A percentile compares a stretch with the other conserved stretches of the same genome.
phyloP scores from a whole-genome alignment of 2,888 invertebrate species.

The Calliphora vomitoria region DNA sequence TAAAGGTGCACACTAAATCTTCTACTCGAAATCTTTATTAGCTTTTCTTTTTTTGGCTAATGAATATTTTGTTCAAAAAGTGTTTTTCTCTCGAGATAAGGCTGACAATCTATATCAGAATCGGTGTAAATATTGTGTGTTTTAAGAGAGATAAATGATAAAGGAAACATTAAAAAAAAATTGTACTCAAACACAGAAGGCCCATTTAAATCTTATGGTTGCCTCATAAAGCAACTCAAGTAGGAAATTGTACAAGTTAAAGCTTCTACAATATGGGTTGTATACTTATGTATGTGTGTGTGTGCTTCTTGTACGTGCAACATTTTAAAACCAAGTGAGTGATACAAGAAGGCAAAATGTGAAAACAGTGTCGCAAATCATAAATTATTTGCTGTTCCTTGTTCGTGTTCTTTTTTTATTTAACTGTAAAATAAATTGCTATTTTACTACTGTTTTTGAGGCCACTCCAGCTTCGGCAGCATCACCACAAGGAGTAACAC shows the following conservation, averaged over 20 bases:
- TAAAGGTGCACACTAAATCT: background rate
- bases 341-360: constrained; percentile 45
- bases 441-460: constrained; percentile 61
- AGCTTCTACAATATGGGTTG: constrained; percentile 25
- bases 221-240: constrained; percentile 32
- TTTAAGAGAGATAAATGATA: background rate
- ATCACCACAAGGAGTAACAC: constrained; percentile 24
- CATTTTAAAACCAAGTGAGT: constrained; percentile 31
- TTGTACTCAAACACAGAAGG: constrained; percentile 25
- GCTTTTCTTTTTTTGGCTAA: constrained; percentile 46
- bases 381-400: constrained; percentile 59
- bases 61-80: background rate
- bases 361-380: constrained; percentile 57
- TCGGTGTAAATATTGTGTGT: background rate
- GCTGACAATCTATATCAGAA: background rate
- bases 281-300: background rate
- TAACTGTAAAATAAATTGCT: constrained; percentile 69
- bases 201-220: constrained; percentile 48
- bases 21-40: constrained; percentile 1
- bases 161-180: constrained; percentile 34
- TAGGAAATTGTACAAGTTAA: constrained; percentile 52
- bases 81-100: constrained; percentile 1
- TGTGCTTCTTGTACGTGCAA: background rate
- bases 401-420: constrained; percentile 39
- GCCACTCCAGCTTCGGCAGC: constrained; percentile 31